Base-by-base conservation (phyloP, 2,113 vertebrate species). In the Misgurnus anguillicaudatus region DNA sequence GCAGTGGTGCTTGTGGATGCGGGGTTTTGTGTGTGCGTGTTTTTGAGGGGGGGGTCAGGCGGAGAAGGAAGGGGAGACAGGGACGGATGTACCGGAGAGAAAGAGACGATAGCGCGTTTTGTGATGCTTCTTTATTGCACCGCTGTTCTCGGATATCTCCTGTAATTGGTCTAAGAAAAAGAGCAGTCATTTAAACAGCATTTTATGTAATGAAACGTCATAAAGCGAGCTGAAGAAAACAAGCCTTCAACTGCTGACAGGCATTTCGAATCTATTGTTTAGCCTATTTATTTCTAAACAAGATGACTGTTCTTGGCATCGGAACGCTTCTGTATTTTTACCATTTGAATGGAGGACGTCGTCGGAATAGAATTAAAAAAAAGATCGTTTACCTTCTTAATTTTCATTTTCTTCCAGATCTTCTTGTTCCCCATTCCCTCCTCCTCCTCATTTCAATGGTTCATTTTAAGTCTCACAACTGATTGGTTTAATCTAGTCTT, bases 261-360 rank as follows among this genome's bases (percentile, higher is more conserved):
- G 85, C 86, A 85, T 90, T 84, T 81, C 80, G 75, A 85, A 84
- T 84, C 85, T 68, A 85, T 90, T 87, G 87, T 88, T 89, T 89
- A 82, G 80, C 72, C 80, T 84, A 80, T 88, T 87, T 76, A 79
- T 88, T 86, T 88, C 84, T 88, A 87, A 89, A 77, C 82, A 69
- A 62, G 79, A 66, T 36, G 73, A 74, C 84, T 69, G 45, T 64
- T 79, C 77, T 79, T 57, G 39, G 67, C 68, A 80, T 65, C 62
- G 36, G 60, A 63, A 55, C 51, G 64, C 21, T 48, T 61, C 6
- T 38, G 61, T 36, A 45, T 66, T 42, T 77, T 24, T 75, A 70
- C 51, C 71, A 48, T 78, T 81, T 60, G 36, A 73, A 79, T 70
- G 66, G 61, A 14, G 66, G 57, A 75, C 65, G 68, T 85, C 69